Evolutionary conservation across 2,797 vertebrate genomes (phyloP).

Genomic region (Onychomys leucogaster): DNA sequence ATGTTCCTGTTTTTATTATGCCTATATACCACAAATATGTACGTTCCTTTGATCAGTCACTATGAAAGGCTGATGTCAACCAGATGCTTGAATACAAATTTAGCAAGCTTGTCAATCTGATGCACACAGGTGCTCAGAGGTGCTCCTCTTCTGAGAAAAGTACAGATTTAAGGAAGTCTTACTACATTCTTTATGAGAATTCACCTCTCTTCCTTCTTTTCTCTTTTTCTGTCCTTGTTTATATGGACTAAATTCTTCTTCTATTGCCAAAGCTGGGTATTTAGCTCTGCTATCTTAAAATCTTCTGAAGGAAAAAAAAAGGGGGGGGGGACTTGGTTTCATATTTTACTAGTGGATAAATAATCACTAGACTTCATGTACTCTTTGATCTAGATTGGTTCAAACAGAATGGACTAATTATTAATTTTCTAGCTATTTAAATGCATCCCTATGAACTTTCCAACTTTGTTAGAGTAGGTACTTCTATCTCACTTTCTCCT

Average conservation of each 20-base stretch:
- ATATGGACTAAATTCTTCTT: neutral
- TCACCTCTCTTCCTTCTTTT: neutral
- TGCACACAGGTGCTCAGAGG: neutral
- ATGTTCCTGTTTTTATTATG: neutral
- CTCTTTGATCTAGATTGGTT: neutral
- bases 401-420: neutral
- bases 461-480: rapidly evolving
- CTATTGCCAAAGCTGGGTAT: neutral
- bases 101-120: neutral
- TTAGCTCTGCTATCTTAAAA: neutral
- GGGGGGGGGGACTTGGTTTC: neutral
- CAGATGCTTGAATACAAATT: neutral
- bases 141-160: neutral
- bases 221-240: neutral
- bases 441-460: neutral
- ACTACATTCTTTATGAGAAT: neutral
- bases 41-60: neutral
- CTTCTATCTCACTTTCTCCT: neutral
- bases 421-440: neutral
- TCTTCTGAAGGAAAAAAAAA: neutral
- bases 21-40: neutral
- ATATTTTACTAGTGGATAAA: neutral
- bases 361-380: neutral
- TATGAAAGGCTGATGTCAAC: neutral
- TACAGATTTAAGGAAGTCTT: neutral